Base-by-base conservation (phyloP, 1,140 invertebrate genomes). In the Cylas formicarius region DNA sequence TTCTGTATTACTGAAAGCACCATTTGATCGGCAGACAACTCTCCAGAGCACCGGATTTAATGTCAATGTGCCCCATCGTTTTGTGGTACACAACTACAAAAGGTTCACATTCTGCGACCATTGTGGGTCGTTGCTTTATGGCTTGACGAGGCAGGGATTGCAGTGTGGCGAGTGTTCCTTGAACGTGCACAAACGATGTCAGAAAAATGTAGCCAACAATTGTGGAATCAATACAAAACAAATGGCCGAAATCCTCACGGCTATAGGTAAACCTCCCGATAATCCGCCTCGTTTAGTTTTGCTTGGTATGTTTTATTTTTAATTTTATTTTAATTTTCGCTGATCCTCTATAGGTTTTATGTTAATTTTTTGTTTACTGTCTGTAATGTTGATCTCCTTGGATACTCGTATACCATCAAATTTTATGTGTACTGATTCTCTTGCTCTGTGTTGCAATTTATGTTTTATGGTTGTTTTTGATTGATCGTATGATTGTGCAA, bases 71-170 rank as follows among this genome's bases (percentile, higher is more conserved):
- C 96, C 96, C 38, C 97, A 99, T 75, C 81, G 91, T 16, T 91
- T 90, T 68, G 78, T 81, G 32, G 78, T 87, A 47, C 96, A 98
- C 71, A 97, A 81, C 61, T 99, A 93, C 72, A 97, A 94, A 71
- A 74, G 88, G 47, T 96, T 96, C 66, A 98, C 97, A 22, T 99
- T 99, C 71, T 99, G 97, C 76, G 95, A 99, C 72, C 96, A 99
- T 67, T 99, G 96, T 72, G 97, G 96, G 38, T 91, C 88, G 10
- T 69, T 94, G 57, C 78, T 99, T 11, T 99, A 98, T 67, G 97
- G 96, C 11, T 78, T 99, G 49, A 84, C 93, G 58, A 88, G 81
- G 67, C 97, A 99, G 75, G 97, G 97, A 20, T 73, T 98, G 47
- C 91, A 97, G 68, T 99, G 97, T 73, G 87, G 94, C 80, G 90